A percentile compares a stretch with the other conserved stretches of the same genome.
Evolutionary conservation across 1,140 invertebrate genomes (phyloP).

Genomic region (Paraescarpia echinospica): DNA sequence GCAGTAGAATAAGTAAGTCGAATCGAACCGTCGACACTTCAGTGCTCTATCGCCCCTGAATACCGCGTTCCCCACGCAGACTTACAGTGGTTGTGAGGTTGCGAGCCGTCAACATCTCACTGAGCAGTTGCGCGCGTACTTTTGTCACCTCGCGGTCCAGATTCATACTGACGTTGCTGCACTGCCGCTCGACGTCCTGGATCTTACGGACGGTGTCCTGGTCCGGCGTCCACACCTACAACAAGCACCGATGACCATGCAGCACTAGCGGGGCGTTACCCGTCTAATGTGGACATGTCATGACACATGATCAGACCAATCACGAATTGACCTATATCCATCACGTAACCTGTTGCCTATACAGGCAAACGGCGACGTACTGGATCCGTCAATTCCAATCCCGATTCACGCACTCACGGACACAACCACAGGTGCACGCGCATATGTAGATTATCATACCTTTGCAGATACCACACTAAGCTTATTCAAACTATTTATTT

Average conservation of each 20-base stretch:
- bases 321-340: neutral
- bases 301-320: neutral
- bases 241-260: conserved; percentile 11
- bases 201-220: conserved; percentile 8
- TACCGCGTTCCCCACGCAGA: no score
- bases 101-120: neutral
- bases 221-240: conserved; percentile 14
- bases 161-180: neutral
- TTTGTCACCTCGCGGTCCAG: neutral
- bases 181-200: neutral
- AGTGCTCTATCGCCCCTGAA: no score
- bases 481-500: no score
- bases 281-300: neutral
- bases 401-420: neutral
- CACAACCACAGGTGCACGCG: neutral
- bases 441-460: no score
- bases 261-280: neutral
- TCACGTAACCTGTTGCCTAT: no score
- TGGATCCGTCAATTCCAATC: no score
- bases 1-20: no score
- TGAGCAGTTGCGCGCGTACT: neutral
- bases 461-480: no score
- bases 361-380: no score
- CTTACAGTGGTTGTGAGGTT: conserved; percentile 3
- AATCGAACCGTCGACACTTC: no score